Conservation (phyloP, 1,140 invertebrate genomes). For the Monomorium pharaonis region DNA sequence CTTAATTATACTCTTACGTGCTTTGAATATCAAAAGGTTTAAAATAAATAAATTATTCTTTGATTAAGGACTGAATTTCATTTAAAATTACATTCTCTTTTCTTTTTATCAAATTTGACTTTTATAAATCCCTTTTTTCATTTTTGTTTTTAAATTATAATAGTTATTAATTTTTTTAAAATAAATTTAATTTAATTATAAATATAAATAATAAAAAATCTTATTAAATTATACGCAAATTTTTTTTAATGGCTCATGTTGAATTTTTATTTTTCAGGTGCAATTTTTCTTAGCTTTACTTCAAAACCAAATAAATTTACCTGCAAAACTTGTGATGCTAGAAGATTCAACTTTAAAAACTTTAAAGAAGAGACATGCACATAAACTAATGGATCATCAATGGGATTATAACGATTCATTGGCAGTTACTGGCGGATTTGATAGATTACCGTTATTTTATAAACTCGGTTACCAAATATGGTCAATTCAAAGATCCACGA, state of each 20-base stretch:
- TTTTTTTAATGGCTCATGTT: too few species aligned
- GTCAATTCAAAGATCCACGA: conserved; percentile 36
- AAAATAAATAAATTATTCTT: too few species aligned
- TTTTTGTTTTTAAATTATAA: too few species aligned
- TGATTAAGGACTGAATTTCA: too few species aligned
- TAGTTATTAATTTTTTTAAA: too few species aligned
- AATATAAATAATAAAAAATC: not conserved
- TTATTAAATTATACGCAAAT: not conserved
- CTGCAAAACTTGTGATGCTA: conserved; percentile 78
- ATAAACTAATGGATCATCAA: conserved; percentile 74
- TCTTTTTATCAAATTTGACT: too few species aligned
- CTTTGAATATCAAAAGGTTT: too few species aligned
- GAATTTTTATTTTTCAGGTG: conserved; percentile 79
- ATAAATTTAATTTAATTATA: not conserved
- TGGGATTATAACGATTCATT: conserved; percentile 79
- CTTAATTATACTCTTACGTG: too few species aligned
- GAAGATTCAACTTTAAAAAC: conserved; percentile 72
- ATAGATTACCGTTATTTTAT: conserved; percentile 75
- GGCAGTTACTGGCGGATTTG: conserved; percentile 71
- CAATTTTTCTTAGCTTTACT: conserved; percentile 86
- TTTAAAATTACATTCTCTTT: too few species aligned
- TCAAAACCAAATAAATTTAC: conserved; percentile 84
- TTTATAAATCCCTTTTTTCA: too few species aligned
- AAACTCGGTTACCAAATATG: conserved; percentile 72
- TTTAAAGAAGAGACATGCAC: conserved; percentile 74